phyloP scores from a whole-genome alignment of 1,140 invertebrate species.

The Metaphire vulgaris region DNA sequence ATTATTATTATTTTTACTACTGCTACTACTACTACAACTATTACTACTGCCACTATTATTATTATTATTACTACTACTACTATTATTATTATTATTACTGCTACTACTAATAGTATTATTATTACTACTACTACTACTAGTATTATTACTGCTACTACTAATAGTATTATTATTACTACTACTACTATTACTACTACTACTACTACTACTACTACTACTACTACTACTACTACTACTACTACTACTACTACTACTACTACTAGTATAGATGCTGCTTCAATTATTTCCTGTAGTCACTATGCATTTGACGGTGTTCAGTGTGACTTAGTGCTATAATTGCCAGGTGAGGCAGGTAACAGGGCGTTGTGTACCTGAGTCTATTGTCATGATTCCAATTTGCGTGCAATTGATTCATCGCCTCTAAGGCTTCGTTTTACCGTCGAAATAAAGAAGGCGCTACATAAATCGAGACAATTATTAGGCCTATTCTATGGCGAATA shows the following conservation, averaged over 20 bases:
- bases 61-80: not conserved
- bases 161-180: not conserved
- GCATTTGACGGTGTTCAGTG: too few relatives aligned
- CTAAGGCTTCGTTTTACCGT: too few relatives aligned
- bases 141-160: slow-evolving; percentile 5
- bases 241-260: slow-evolving; percentile 19
- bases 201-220: slow-evolving; percentile 19
- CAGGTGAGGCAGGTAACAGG: too few relatives aligned
- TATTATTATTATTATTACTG: not conserved
- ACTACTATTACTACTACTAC: slow-evolving; percentile 14
- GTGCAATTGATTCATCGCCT: too few relatives aligned
- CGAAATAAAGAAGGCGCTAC: too few relatives aligned
- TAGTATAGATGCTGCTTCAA: slow-evolving; percentile 4
- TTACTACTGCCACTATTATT: not conserved
- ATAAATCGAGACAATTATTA: too few relatives aligned
- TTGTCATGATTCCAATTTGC: too few relatives aligned
- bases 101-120: not conserved
- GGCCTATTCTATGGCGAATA: too few relatives aligned
- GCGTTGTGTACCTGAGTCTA: too few relatives aligned
- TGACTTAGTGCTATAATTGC: too few relatives aligned
- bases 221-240: slow-evolving; percentile 19
- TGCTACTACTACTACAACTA: not conserved
- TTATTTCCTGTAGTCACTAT: too few relatives aligned
- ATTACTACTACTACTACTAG: not conserved
- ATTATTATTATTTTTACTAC: not conserved